Percentiles rank a stretch among this genome's conserved stretches.
Conservation (phyloP, 2,113 vertebrate species). For the Solenodon paradoxus region DNA sequence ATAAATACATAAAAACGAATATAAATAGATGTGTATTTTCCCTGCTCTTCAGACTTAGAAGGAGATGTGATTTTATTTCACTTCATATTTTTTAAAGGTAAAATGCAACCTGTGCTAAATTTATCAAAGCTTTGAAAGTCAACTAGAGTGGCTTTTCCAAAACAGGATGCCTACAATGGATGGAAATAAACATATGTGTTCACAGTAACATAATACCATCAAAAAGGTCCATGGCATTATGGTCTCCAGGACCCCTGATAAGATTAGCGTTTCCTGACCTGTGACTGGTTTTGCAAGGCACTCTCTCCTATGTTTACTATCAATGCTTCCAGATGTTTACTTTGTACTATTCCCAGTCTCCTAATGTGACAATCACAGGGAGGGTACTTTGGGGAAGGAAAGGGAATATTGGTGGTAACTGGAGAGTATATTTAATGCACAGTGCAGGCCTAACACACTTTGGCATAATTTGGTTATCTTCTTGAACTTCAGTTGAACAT, state of each 20-base stretch:
- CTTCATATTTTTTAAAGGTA: background rate
- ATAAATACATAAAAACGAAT: background rate
- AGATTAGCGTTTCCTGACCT: conserved; percentile 68
- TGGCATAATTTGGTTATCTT: background rate
- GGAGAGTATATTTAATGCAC: background rate
- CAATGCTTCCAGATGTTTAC: conserved; percentile 60
- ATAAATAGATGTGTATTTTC: background rate
- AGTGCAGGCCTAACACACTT: background rate
- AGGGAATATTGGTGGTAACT: background rate
- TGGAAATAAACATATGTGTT: conserved; percentile 50
- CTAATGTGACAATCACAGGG: background rate
- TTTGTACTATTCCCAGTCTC: conserved; percentile 54
- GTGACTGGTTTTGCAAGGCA: conserved; percentile 20
- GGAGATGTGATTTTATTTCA: background rate
- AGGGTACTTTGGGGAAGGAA: background rate
- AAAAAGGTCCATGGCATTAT: background rate
- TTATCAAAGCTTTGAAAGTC: background rate
- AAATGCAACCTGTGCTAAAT: background rate
- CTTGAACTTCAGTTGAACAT: background rate
- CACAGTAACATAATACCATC: conserved; percentile 19
- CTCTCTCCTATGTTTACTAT: conserved; percentile 61
- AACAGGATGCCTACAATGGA: conserved; percentile 31
- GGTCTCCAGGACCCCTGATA: conserved; percentile 56
- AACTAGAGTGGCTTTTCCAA: conserved; percentile 13
- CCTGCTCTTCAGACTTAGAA: background rate